Evolutionary conservation across 2,797 vertebrate genomes (phyloP).

Genomic region (Phalloptychus januarius): DNA sequence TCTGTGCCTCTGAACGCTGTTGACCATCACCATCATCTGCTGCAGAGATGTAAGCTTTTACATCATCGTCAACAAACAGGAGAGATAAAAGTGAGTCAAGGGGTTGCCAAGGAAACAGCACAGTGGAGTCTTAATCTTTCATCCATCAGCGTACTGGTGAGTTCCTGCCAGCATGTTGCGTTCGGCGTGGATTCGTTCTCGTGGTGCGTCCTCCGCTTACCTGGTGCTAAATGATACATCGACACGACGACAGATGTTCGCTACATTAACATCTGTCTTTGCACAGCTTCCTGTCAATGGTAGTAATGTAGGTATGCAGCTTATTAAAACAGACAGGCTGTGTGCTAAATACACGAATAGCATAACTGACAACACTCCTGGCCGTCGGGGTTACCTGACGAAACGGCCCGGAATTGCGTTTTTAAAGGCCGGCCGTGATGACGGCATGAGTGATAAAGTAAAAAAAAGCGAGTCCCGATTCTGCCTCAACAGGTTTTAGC

Average conservation of each 20-base stretch:
- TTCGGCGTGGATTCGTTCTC: conserved; percentile 30
- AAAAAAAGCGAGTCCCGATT: conserved; percentile 43
- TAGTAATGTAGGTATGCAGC: conserved; percentile 28
- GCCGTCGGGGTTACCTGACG: conserved; percentile 53
- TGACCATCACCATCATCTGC: conserved; percentile 35
- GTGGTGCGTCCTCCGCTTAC: conserved; percentile 10
- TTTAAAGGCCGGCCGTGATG: conserved; percentile 30
- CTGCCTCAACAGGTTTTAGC: conserved; percentile 51
- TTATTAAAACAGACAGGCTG: conserved; percentile 51
- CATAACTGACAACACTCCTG: conserved; percentile 22
- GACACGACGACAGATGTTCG: conserved; percentile 29
- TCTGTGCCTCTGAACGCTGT: conserved; percentile 35
- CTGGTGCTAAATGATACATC: conserved; percentile 14
- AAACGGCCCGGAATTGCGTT: conserved; percentile 42
- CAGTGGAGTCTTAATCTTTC: conserved; percentile 71
- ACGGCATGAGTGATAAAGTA: conserved; percentile 45
- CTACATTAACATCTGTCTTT: conserved; percentile 29
- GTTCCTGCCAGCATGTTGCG: conserved; percentile 43
- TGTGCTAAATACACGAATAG: conserved; percentile 26
- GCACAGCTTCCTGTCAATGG: conserved; percentile 15
- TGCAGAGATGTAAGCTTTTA: conserved; percentile 48
- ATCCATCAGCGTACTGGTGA: conserved; percentile 72
- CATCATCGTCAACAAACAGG: conserved; percentile 55
- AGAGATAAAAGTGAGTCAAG: conserved; percentile 67
- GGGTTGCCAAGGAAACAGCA: conserved; percentile 81